Evolutionary conservation across 2,888 invertebrate genomes (phyloP), one percentile per base, ranked within the genome.

Genomic region (Cynaeus angustus): DNA sequence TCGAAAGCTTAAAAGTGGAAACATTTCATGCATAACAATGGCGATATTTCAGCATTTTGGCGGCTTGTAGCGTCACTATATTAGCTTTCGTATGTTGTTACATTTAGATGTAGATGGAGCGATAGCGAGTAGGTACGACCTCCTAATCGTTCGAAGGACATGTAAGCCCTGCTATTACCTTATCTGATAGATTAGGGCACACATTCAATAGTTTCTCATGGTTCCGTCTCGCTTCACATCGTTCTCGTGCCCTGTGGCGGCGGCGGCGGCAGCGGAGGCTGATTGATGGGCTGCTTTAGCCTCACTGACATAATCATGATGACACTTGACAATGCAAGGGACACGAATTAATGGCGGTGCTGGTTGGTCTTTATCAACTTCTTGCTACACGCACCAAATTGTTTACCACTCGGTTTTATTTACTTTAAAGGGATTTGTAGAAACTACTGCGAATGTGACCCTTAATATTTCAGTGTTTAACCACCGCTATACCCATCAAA

Each of bases 311-410:
- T 78, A 78, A 79, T 79, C 79, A 77, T 69, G 77, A 77, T 81
- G 81, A 79, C 81, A 79, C 78, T 76, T 74, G 72, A 76, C 77
- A 76, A 76, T 74, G 73, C 74, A 71, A 71, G 66, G 72, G 78
- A 78, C 77, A 74, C 76, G 75, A 77, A 79, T 78, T 79, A 78
- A 79, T 79, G 77, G 74, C 72, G 66, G 70, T 68, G 71, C 73
- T 74, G 74, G 75, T 76, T 65, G 72, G 78, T 78, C 78, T 79
- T 79, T 79, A 79, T 79, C 77, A 75, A 70, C 65, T 59, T 50
- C 45, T 50, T 59, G 48, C 16, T 13, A 9, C 48, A 16, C 48
- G n/a, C 48, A 8, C 16, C 16, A 48, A 48, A 48, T 26, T 16
- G 26, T 48, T 48, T 48, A 21, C 48, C n/a, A 7, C 8, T 48